Conservation (phyloP, 2,797 vertebrate genomes). For the Rachycentron canadum region DNA sequence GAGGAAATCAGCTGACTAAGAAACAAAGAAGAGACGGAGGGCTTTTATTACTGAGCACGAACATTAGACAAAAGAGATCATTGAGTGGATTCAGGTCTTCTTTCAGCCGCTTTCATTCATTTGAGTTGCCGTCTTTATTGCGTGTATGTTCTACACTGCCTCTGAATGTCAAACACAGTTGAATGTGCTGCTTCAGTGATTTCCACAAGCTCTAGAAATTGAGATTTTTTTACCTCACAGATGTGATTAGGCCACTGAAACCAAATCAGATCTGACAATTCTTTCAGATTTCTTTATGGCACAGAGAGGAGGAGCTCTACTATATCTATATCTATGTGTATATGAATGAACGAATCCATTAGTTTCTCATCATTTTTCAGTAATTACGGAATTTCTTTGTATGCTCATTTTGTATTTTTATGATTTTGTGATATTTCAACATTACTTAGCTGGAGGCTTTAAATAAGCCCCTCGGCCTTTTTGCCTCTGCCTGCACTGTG, state of each 20-base stretch:
- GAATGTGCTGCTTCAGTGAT: conserved; percentile 3
- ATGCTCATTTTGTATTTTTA: no score
- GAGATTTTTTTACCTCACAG: not conserved
- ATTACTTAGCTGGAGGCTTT: no score
- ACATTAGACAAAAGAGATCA: conserved; percentile 35
- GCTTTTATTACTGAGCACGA: conserved; percentile 8
- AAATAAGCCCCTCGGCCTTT: no score
- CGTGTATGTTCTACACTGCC: not conserved
- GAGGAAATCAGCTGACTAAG: conserved; percentile 27
- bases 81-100: conserved; percentile 9
- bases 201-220: not conserved
- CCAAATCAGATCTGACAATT: conserved; percentile 4
- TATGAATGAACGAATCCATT: no score
- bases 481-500: no score
- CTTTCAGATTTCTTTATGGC: conserved; percentile 1
- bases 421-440: no score
- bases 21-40: conserved; percentile 46
- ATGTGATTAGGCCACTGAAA: not conserved
- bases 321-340: not conserved
- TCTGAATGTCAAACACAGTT: conserved; percentile 29
- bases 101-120: conserved; percentile 13
- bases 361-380: no score
- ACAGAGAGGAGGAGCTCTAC: conserved; percentile 1
- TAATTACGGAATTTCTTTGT: no score
- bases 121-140: conserved; percentile 15